Base-by-base conservation (phyloP, 2,797 vertebrate genomes). In the Gymnopithys bicolor region DNA sequence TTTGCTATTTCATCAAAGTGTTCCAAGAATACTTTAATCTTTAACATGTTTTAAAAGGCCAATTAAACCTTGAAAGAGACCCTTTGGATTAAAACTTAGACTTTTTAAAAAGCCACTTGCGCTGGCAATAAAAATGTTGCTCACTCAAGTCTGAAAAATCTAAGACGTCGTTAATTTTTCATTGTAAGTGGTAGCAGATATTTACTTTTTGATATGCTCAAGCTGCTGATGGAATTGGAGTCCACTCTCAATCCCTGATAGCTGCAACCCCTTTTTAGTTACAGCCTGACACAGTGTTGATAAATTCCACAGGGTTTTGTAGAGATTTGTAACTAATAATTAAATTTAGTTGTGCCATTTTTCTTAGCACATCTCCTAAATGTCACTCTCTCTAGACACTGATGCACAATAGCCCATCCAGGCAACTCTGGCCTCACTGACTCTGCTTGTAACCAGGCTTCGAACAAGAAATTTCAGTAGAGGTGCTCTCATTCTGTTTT, bases 181-280 rank as follows among this genome's bases (percentile, higher is more conserved):
- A 39, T 45, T 73, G 23, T 37, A 90, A 86, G 55, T 52, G 39
- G n/a, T 27, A 76, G 55, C 7, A 88, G 43, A 59, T 63, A 86
- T 73, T 94, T 95, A 75, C 28, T 90, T 91, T 73, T 66, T 84
- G 30, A 88, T 88, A 66, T 35, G 19, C 48, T 91, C 32, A 82
- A 84, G 35, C 43, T 93, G 71, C 41, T 17, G 6, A 22, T 35
- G 39, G 66, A 90, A 73, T 45, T 93, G 51, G 46, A 84, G 51
- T 69, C 70, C 51, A 49, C 19, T 55, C 73, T 84, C 55, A 93
- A 27, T 22, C 48, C 51, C 45, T 78, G 53, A 41, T 37, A 90
- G 28, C 35, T 66, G 48, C 32, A 80, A 90, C 86, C 28, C 53
- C 64, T 80, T 78, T 51, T 75, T 35, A 51, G 35, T 39, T 21